phyloP scores from a whole-genome alignment of 1,140 invertebrate species.

The Augochlora pura region DNA sequence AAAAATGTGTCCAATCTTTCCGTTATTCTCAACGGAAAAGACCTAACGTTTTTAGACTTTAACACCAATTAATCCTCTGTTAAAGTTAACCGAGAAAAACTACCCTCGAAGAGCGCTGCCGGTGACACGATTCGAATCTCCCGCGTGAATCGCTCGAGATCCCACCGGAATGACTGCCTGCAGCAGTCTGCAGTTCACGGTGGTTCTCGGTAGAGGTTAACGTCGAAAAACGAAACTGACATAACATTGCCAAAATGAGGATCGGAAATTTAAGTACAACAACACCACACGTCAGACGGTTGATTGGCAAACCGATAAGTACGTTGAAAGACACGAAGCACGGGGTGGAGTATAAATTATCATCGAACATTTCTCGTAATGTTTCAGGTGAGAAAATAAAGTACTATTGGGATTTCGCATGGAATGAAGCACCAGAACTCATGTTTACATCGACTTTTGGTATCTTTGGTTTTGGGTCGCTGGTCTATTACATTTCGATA shows the following conservation, averaged over 20 bases:
- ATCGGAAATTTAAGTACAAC: neutral
- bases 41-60: no score
- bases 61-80: no score
- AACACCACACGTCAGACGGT: rapidly evolving
- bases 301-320: neutral
- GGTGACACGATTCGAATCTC: neutral
- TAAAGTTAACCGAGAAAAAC: neutral
- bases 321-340: conserved; percentile 1
- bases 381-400: conserved; percentile 11
- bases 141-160: neutral
- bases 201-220: no score
- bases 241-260: conserved; percentile 11
- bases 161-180: neutral
- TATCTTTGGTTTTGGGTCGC: rapidly evolving
- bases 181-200: neutral
- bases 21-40: no score
- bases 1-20: no score
- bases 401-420: conserved; percentile 17
- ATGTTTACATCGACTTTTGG: neutral
- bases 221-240: neutral
- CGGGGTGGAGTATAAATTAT: neutral
- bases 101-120: neutral
- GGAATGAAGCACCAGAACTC: conserved; percentile 19
- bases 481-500: neutral
- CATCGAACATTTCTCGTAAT: neutral